Conservation (phyloP, 2,797 vertebrate genomes). For the Toxotes lorentzi region DNA sequence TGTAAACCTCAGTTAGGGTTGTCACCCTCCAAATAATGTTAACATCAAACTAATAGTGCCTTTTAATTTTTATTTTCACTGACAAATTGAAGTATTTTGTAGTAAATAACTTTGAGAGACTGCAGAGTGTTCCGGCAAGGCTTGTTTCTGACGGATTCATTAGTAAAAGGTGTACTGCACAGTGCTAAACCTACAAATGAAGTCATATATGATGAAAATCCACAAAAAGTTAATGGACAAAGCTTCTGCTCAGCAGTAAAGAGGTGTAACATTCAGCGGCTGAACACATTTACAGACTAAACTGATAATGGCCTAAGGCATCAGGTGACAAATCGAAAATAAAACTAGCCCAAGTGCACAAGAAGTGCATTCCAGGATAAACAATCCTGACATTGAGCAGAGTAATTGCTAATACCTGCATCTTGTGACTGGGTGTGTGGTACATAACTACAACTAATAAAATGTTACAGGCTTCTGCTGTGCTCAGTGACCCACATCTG, state of each 20-base stretch:
- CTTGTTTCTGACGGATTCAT: not conserved
- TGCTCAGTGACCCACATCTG: not conserved
- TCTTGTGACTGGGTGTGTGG: conserved; percentile 10
- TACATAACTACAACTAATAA: conserved; percentile 9
- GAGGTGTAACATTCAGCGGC: not conserved
- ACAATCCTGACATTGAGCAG: conserved; percentile 18
- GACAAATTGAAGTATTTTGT: not conserved
- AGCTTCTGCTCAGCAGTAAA: not conserved
- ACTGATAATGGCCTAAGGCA: not conserved
- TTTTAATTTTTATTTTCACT: not conserved
- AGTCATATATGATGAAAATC: not conserved
- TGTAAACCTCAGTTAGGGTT: not conserved
- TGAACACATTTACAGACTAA: not conserved
- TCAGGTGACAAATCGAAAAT: not conserved
- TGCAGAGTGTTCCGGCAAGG: not conserved
- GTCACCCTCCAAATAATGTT: not conserved
- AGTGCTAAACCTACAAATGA: not conserved
- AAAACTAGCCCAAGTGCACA: not conserved
- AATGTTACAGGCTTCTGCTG: conserved; percentile 1
- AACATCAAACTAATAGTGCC: not conserved
- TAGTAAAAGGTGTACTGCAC: not conserved
- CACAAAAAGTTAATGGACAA: not conserved
- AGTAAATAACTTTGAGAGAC: not conserved
- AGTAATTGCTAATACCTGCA: not conserved
- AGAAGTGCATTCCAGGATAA: not conserved